Percentiles rank a stretch among this genome's conserved stretches.
Evolutionary conservation across 2,888 invertebrate species (phyloP).

Genomic region (Nebria brevicollis): DNA sequence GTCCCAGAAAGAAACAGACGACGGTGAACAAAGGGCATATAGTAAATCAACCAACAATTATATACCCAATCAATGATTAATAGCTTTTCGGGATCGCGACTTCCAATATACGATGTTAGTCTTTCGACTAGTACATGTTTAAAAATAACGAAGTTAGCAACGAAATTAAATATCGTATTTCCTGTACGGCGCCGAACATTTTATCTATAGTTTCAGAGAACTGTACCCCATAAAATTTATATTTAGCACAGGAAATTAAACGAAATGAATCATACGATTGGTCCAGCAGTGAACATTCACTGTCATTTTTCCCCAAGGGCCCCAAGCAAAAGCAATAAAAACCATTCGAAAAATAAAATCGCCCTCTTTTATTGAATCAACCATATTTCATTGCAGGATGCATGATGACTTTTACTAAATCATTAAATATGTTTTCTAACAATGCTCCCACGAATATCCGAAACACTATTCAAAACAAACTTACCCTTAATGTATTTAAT

Average conservation of each 20-base stretch:
- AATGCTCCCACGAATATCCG: neutral
- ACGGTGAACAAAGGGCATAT: conserved; percentile 17
- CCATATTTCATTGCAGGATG: conserved; percentile 33
- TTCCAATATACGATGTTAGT: neutral
- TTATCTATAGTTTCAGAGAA: conserved; percentile 8
- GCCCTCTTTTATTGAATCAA: conserved; percentile 39
- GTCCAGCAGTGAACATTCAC: conserved; percentile 24
- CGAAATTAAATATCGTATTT: neutral
- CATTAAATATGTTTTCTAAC: neutral
- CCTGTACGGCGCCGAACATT: neutral
- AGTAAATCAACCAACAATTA: conserved; percentile 40
- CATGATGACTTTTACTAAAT: conserved; percentile 2
- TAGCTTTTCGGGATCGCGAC: conserved; percentile 35
- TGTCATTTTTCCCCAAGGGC: conserved; percentile 15
- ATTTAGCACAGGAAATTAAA: conserved; percentile 45
- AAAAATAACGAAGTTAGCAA: neutral
- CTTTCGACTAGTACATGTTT: neutral
- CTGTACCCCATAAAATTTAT: conserved; percentile 34
- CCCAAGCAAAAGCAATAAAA: conserved; percentile 27
- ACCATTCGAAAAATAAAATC: conserved; percentile 27
- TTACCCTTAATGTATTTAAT: neutral
- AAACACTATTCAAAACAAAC: neutral
- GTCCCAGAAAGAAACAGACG: conserved; percentile 34
- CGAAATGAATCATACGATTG: conserved; percentile 38
- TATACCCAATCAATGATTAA: conserved; percentile 39